Conservation (phyloP, 2,113 vertebrate genomes). For the Dicerorhinus sumatrensis region DNA sequence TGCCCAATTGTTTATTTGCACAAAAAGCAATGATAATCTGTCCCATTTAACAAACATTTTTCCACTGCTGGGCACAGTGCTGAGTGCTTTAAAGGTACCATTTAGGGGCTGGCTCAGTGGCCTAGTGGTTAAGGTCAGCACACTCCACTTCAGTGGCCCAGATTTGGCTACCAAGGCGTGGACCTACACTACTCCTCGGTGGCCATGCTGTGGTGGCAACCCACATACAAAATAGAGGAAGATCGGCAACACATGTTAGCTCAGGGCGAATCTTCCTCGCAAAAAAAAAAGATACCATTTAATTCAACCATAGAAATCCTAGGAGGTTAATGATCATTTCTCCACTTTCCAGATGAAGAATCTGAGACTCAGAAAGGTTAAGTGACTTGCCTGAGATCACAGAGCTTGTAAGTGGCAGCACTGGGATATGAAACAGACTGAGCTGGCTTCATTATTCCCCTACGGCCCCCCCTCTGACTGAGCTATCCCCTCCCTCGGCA, state of each 20-base stretch:
- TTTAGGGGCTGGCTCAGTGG: background rate
- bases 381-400: background rate
- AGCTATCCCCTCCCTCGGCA: background rate
- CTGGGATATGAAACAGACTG: background rate
- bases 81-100: background rate
- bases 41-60: background rate
- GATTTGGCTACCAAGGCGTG: no score
- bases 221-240: no score
- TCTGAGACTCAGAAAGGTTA: background rate
- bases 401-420: background rate
- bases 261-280: no score
- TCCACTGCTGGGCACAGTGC: background rate
- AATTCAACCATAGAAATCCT: background rate
- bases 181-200: no score
- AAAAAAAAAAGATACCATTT: background rate
- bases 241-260: no score
- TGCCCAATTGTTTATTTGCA: background rate
- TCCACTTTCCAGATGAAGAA: background rate
- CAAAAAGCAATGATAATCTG: background rate
- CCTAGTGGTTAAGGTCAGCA: no score
- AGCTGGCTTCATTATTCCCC: background rate
- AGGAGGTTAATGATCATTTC: background rate
- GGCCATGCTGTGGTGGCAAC: no score
- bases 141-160: no score
- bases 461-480: background rate